Base-by-base conservation (phyloP, 1,140 invertebrate species). In the Cydia splendana region DNA sequence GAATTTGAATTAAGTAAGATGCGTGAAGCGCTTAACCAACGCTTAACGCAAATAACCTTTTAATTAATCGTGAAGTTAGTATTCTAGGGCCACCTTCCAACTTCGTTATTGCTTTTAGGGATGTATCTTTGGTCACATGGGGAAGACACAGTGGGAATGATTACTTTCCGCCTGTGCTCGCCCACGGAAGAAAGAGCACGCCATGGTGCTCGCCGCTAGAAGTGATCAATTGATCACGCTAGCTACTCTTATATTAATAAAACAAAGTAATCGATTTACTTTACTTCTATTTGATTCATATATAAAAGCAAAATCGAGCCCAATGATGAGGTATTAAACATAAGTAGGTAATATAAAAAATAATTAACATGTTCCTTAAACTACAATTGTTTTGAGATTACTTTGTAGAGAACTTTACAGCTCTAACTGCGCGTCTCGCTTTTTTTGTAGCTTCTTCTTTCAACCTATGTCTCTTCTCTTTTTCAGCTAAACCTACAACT, bases 331-430 rank as follows among this genome's bases (percentile, higher is more conserved):
- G 13, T 12, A 62, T 7, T 57, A 75, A 65, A 69, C n/a, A 65
- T 34, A 34, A 53, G 38, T 34, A 34, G 34, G 38, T 53, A 28
- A 75, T 57, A 65, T 76, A 45, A 57, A 57, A 69, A 69, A 53
- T 82, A 91, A 75, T 82, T 85, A 88, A 87, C 90, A 74, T 86
- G 5, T 38, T 18, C 7, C 34, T 71, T 18, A 53, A 53, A 18
- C 12, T 53, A 53, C 13, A 53, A 53, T 53, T 53, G 6, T 6
- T 18, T n/a, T 6, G 18, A 34, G 15, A 86, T 84, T 91, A 91
- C 57, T 94, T 84, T 74, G 88, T 84, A 51, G 94, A 95, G 88
- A 93, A 94, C 81, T 93, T 94, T 62, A 95, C 84, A 30, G 94
- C 94, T 85, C 91, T 90, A 12, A 95, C 80, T 6, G 94, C 94